Evolutionary conservation across 2,888 invertebrate species (phyloP).

Genomic region (Teleogryllus oceanicus): DNA sequence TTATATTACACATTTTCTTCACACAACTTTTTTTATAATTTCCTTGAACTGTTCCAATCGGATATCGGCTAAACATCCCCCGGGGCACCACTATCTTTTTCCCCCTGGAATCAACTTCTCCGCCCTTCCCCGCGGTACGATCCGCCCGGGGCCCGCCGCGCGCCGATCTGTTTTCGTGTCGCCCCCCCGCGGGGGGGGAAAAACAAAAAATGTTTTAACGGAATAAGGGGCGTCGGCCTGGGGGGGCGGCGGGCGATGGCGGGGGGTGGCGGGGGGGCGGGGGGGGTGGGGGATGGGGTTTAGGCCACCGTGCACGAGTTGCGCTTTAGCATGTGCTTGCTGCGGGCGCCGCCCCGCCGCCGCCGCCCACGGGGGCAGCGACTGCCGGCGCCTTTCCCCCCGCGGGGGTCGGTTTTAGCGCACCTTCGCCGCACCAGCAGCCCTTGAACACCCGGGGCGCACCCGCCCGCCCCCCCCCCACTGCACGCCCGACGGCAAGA

Average conservation of each 20-base stretch:
- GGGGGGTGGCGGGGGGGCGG: neutral
- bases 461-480: too few species aligned
- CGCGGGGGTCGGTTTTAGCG: conserved; percentile 51
- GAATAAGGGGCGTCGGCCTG: neutral
- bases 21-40: too few species aligned
- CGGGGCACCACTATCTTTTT: too few species aligned
- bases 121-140: neutral
- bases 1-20: too few species aligned
- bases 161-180: neutral
- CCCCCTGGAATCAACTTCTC: too few species aligned
- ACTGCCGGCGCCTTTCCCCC: conserved; percentile 49
- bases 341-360: conserved; percentile 34
- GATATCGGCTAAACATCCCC: too few species aligned
- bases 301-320: conserved; percentile 44
- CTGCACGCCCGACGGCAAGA: too few species aligned
- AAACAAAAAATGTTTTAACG: too few species aligned
- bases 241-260: neutral
- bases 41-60: too few species aligned
- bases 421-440: conserved; percentile 51
- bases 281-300: conserved; percentile 12
- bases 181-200: too few species aligned
- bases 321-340: conserved; percentile 43
- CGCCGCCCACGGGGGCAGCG: conserved; percentile 44
- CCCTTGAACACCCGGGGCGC: conserved; percentile 48
- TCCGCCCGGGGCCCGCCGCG: neutral